Conservation (phyloP, 2,797 vertebrate species). For the Tarsius wallacei region DNA sequence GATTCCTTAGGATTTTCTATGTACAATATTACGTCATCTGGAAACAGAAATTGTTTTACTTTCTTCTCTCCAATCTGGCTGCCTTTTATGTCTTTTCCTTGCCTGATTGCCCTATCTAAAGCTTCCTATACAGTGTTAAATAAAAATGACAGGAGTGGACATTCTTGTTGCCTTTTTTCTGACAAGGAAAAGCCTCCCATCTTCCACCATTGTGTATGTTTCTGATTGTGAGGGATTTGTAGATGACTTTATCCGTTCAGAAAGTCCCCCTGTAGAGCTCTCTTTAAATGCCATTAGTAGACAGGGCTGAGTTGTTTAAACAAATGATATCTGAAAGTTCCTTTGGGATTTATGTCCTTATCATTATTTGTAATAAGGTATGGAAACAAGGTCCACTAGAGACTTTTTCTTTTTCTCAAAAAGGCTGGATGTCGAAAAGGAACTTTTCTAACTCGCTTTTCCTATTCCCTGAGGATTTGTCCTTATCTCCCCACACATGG, state of each 20-base stretch:
- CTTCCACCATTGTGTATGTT: background rate
- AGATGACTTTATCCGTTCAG: background rate
- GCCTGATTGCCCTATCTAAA: background rate
- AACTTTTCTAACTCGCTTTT: background rate
- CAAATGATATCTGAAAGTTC: background rate
- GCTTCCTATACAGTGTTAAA: background rate
- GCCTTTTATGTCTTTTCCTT: slow-evolving; percentile 53
- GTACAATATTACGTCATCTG: background rate
- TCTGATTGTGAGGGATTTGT: background rate
- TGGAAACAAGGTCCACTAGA: background rate
- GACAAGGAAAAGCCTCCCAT: background rate
- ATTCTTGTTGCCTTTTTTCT: slow-evolving; percentile 8
- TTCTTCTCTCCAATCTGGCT: background rate
- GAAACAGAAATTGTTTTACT: slow-evolving; percentile 6
- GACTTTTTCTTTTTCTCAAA: background rate
- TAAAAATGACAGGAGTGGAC: background rate
- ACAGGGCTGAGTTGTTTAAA: slow-evolving; percentile 12
- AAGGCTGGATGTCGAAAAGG: slow-evolving; percentile 16
- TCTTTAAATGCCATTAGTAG: background rate
- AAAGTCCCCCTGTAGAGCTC: background rate
- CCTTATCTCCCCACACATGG: background rate
- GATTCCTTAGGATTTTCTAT: slow-evolving; percentile 49
- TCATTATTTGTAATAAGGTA: background rate
- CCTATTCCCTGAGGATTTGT: background rate
- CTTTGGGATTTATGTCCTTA: background rate